These are phyloP conservation scores for Nebria salina DNA, from an alignment of 2,888 invertebrate genomes.

Conservation along the genomic window DNA sequence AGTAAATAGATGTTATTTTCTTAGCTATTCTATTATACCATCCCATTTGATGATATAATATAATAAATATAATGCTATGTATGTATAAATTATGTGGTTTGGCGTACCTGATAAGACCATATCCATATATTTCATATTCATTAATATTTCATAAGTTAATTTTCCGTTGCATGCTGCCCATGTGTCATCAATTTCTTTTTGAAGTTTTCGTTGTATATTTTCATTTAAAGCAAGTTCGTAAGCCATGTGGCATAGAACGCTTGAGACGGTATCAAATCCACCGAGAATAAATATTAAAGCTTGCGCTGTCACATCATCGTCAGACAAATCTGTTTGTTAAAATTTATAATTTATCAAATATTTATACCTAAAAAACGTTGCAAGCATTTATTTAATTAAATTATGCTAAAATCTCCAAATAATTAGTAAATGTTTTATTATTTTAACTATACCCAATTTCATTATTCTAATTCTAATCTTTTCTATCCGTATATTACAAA, in stretches of 20 bases:
- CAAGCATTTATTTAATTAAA: too few species aligned
- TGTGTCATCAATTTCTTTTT: conserved; percentile 67
- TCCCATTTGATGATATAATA: too few species aligned
- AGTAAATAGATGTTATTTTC: neutral
- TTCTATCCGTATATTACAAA: too few species aligned
- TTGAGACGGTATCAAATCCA: conserved; percentile 65
- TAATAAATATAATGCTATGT: too few species aligned
- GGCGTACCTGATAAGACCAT: conserved; percentile 64
- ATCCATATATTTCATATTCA: conserved; percentile 67
- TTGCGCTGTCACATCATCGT: conserved; percentile 68
- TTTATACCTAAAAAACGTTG: neutral
- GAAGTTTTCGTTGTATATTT: conserved; percentile 67
- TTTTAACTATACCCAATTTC: too few species aligned
- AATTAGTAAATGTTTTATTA: too few species aligned
- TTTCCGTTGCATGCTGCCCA: conserved; percentile 59
- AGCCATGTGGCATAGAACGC: conserved; percentile 64
- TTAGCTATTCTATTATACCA: too few species aligned
- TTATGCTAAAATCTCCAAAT: too few species aligned
- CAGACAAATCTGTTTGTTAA: conserved; percentile 7
- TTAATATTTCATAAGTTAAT: conserved; percentile 64
- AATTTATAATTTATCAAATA: neutral
- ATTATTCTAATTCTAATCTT: too few species aligned
- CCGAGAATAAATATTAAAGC: conserved; percentile 66
- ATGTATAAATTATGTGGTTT: neutral
- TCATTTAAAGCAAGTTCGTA: conserved; percentile 69